phyloP scores from a whole-genome alignment of 2,797 vertebrate species.

The Kryptolebias ocellatus region DNA sequence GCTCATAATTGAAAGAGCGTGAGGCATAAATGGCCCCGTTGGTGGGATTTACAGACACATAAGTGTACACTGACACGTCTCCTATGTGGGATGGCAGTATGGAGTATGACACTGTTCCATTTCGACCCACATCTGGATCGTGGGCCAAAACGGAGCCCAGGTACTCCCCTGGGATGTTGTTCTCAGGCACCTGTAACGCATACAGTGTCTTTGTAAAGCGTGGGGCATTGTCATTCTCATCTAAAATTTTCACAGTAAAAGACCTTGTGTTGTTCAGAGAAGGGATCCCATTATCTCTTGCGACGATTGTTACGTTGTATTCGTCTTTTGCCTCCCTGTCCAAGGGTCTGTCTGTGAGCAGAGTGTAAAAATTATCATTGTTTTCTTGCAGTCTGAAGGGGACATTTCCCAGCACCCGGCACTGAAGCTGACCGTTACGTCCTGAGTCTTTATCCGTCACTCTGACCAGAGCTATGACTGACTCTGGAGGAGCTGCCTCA shows the following conservation, averaged over 20 bases:
- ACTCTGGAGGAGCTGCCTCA: conserved; percentile 95
- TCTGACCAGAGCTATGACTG: conserved; percentile 94
- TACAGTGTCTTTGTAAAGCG: conserved; percentile 95
- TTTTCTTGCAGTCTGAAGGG: conserved; percentile 97
- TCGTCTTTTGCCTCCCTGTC: conserved; percentile 96
- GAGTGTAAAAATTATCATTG: conserved; percentile 96
- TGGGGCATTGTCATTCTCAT: conserved; percentile 97
- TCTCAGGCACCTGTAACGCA: conserved; percentile 95
- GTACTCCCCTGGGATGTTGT: conserved; percentile 98
- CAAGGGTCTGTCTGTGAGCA: conserved; percentile 93
- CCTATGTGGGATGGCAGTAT: conserved; percentile 94
- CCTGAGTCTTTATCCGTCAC: conserved; percentile 97
- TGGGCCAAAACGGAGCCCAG: conserved; percentile 95
- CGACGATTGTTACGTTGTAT: conserved; percentile 97
- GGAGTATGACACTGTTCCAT: conserved; percentile 95
- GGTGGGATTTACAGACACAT: conserved; percentile 96
- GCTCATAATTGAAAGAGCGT: conserved; percentile 97
- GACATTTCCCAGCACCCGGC: conserved; percentile 90
- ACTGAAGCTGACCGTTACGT: conserved; percentile 95
- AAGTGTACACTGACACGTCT: conserved; percentile 96
- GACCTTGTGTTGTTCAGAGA: conserved; percentile 96
- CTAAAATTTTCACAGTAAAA: conserved; percentile 93
- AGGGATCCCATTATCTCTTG: conserved; percentile 93
- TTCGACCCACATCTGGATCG: conserved; percentile 95
- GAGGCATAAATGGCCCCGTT: conserved; percentile 99